A percentile compares a stretch with the other conserved stretches of the same genome.
These are phyloP conservation scores for Brachionus sp. DNA, from an alignment of 1,140 invertebrate genomes.

Conservation along the genomic window DNA sequence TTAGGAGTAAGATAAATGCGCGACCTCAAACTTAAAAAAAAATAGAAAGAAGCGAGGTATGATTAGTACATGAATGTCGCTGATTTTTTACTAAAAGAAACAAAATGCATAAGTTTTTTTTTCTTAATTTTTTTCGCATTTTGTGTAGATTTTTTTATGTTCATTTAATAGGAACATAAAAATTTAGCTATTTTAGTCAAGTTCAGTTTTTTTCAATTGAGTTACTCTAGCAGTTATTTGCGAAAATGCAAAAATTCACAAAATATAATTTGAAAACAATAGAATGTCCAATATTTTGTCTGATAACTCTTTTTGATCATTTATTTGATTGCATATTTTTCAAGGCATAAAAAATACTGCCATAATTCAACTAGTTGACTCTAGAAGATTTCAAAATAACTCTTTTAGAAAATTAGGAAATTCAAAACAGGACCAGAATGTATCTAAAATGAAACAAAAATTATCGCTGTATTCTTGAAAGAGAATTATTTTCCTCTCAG, in stretches of 20 bases:
- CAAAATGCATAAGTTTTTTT: background rate
- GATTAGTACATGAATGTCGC: slow-evolving; percentile 2
- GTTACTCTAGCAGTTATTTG: slow-evolving; percentile 32
- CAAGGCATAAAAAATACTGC: no score
- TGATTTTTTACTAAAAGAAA: background rate
- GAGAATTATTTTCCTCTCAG: no score
- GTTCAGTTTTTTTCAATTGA: background rate
- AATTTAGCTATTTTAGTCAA: background rate
- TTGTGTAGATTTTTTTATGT: background rate
- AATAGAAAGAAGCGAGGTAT: background rate
- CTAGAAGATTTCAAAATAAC: no score
- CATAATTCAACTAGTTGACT: no score
- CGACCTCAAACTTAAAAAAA: background rate
- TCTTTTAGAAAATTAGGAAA: no score
- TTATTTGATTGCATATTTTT: no score
- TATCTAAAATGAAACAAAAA: no score
- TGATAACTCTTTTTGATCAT: background rate
- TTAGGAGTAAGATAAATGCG: background rate
- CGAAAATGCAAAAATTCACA: background rate
- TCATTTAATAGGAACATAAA: slow-evolving; percentile 34
- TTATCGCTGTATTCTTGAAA: no score
- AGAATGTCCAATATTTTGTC: background rate
- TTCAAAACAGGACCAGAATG: no score
- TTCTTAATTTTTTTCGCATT: slow-evolving; percentile 9
- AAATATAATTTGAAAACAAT: background rate